These are phyloP conservation scores for Gerris lacustris DNA, from an alignment of 2,888 invertebrate genomes.

Conservation along the genomic window DNA sequence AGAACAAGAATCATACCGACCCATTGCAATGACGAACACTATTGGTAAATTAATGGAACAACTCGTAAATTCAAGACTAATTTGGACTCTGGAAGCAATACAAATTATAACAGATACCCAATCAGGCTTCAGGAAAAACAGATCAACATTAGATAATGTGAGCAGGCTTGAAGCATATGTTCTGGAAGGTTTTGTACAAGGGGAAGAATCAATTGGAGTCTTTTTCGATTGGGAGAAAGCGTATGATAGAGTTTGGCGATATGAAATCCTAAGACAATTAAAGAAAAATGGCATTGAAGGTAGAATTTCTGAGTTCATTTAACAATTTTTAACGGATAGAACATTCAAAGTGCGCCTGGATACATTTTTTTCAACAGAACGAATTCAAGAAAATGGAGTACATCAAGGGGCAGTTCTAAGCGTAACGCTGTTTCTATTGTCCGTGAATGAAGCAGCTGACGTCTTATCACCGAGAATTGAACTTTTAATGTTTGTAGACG, in stretches of 20 bases:
- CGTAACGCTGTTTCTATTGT: too few relatives aligned
- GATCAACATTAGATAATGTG: neutral
- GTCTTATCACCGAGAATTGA: too few relatives aligned
- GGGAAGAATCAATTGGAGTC: neutral
- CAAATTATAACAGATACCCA: neutral
- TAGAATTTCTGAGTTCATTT: neutral
- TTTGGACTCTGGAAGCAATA: neutral
- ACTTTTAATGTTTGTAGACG: too few relatives aligned
- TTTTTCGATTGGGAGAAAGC: neutral
- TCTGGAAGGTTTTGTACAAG: neutral
- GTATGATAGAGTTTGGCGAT: neutral
- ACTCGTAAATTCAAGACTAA: neutral
- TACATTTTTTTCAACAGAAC: too few relatives aligned
- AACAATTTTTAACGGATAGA: too few relatives aligned
- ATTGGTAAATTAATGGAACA: neutral
- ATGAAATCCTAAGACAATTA: neutral
- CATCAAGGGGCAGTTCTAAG: too few relatives aligned
- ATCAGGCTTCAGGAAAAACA: too few relatives aligned
- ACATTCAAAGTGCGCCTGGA: too few relatives aligned
- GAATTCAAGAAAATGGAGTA: too few relatives aligned
- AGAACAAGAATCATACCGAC: neutral
- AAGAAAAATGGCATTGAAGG: neutral
- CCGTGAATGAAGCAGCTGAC: too few relatives aligned
- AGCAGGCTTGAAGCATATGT: neutral
- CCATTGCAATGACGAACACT: neutral